Evolutionary conservation across 2,797 vertebrate genomes (phyloP).

Genomic region (Sciurus vulgaris): DNA sequence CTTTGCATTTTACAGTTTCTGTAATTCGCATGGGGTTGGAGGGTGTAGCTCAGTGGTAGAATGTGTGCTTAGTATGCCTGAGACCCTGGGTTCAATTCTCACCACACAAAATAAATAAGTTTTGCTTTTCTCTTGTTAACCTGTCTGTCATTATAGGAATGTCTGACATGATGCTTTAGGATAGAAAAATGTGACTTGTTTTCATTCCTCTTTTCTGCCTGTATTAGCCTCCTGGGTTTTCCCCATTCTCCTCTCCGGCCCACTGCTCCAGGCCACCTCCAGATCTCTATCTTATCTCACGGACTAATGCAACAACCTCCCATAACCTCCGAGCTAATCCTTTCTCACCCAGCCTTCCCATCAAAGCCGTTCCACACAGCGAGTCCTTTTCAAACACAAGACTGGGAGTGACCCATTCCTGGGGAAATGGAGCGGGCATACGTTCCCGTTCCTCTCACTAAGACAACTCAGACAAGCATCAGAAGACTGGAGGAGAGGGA

Average conservation of each 20-base stretch:
- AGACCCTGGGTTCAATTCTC: neutral
- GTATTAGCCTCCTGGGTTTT: neutral
- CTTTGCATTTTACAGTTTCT: neutral
- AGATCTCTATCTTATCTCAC: neutral
- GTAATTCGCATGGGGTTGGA: neutral
- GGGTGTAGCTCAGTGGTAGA: neutral
- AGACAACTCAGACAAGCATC: neutral
- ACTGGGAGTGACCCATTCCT: neutral
- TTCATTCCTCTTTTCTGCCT: neutral
- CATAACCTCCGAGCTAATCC: neutral
- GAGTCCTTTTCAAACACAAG: neutral
- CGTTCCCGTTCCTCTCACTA: neutral
- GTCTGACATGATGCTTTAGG: neutral
- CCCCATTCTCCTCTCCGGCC: neutral
- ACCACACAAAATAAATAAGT: neutral
- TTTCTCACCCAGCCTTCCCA: neutral
- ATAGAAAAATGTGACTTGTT: neutral
- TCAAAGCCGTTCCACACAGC: neutral
- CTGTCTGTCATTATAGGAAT: neutral
- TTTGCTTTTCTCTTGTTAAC: neutral
- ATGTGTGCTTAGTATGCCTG: neutral
- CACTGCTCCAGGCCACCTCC: neutral
- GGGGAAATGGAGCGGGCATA: neutral
- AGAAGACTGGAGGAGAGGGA: neutral
- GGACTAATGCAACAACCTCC: neutral